phyloP scores from a whole-genome alignment of 1,140 invertebrate species.

The Zaprionus ornatus region DNA sequence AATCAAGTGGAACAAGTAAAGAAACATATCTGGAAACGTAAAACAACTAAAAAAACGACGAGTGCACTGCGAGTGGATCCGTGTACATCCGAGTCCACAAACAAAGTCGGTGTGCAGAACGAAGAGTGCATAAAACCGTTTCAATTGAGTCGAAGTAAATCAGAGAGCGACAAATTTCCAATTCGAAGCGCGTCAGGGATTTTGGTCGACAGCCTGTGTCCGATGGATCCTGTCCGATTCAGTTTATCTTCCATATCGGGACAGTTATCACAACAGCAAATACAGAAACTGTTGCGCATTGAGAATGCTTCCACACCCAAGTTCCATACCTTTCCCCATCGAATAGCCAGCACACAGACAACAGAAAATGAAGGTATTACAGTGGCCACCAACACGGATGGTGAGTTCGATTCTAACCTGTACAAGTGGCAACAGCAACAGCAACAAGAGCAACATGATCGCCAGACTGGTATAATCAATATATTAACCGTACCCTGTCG shows the following conservation, averaged over 20 bases:
- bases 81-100: not conserved
- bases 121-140: not conserved
- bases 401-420: not conserved
- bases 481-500: slow-evolving; percentile 41
- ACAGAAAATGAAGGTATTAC: not conserved
- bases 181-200: not conserved
- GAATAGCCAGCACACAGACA: slow-evolving; percentile 19
- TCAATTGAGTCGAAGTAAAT: not conserved
- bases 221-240: not conserved
- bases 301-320: slow-evolving; percentile 58
- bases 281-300: slow-evolving; percentile 36
- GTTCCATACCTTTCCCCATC: not conserved
- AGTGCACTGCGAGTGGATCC: not conserved
- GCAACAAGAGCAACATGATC: not conserved
- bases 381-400: slow-evolving; percentile 6
- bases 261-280: not conserved
- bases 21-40: not conserved
- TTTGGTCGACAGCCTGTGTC: not conserved
- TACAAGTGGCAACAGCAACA: not conserved
- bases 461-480: slow-evolving; percentile 35
- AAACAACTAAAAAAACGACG: not conserved
- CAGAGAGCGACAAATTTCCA: not conserved
- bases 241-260: not conserved
- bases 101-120: not conserved
- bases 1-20: not conserved